These are phyloP conservation scores for Lysandra bellargus DNA, from an alignment of 2,888 invertebrate genomes.

Conservation along the genomic window DNA sequence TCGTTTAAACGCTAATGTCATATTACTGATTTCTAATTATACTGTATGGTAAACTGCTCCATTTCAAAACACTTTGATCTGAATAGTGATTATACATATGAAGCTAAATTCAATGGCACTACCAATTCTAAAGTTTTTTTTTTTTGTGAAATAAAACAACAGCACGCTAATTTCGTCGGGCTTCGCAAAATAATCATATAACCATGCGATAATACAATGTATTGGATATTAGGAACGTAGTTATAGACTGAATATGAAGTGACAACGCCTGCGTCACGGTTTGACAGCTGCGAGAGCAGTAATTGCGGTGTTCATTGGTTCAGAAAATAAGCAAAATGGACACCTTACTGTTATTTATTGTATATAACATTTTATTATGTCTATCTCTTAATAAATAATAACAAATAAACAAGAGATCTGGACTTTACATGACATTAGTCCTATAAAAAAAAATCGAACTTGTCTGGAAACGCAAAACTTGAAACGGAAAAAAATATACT, in stretches of 20 bases:
- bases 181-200: too few relatives aligned
- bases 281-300: slow-evolving; percentile 10
- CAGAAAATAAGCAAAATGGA: slow-evolving; percentile 5
- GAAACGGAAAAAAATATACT: too few relatives aligned
- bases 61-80: not conserved
- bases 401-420: too few relatives aligned
- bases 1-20: slow-evolving; percentile 36
- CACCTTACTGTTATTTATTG: not conserved
- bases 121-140: too few relatives aligned
- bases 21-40: slow-evolving; percentile 30
- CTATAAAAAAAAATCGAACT: too few relatives aligned
- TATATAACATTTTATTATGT: not conserved
- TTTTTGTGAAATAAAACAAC: too few relatives aligned
- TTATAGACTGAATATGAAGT: not conserved
- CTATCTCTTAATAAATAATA: too few relatives aligned
- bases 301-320: slow-evolving; percentile 1
- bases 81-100: not conserved
- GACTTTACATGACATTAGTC: too few relatives aligned
- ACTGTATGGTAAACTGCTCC: not conserved
- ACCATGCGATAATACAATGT: too few relatives aligned
- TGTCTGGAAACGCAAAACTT: too few relatives aligned
- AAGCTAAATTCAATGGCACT: not conserved
- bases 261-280: not conserved
- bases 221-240: not conserved
- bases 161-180: too few relatives aligned